Evolutionary conservation across 2,113 vertebrate genomes (phyloP).

Genomic region (Leptosomus discolor): DNA sequence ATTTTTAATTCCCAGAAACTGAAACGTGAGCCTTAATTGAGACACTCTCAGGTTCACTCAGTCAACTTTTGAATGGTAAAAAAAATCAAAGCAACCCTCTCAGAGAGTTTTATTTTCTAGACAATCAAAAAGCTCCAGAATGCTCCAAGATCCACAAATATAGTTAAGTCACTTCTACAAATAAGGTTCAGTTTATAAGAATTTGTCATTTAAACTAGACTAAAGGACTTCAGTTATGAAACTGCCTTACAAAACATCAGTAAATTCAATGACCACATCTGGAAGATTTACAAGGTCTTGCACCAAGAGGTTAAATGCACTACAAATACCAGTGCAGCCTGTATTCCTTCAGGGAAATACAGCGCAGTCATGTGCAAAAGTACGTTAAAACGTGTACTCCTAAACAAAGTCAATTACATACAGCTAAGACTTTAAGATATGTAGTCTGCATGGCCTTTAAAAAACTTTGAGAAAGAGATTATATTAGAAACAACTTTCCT

Average conservation of each 20-base stretch:
- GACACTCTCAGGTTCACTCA: neutral
- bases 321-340: neutral
- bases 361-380: neutral
- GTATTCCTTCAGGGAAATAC: neutral
- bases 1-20: neutral
- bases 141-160: conserved; percentile 38
- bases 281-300: conserved; percentile 32
- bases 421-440: neutral
- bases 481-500: neutral
- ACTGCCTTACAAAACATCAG: conserved; percentile 52
- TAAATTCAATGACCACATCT: neutral
- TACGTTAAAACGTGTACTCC: neutral
- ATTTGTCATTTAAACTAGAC: neutral
- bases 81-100: conserved; percentile 26
- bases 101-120: conserved; percentile 56
- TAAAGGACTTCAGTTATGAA: conserved; percentile 46
- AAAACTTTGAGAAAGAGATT: conserved; percentile 19
- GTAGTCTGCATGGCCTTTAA: neutral
- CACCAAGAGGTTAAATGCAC: neutral
- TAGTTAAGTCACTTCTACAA: conserved; percentile 23
- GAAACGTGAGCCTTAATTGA: neutral
- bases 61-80: neutral
- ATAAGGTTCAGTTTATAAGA: neutral
- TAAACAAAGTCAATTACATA: neutral
- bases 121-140: conserved; percentile 43